Conservation (phyloP, 2,888 invertebrate species). For the Catocala fraxini region DNA sequence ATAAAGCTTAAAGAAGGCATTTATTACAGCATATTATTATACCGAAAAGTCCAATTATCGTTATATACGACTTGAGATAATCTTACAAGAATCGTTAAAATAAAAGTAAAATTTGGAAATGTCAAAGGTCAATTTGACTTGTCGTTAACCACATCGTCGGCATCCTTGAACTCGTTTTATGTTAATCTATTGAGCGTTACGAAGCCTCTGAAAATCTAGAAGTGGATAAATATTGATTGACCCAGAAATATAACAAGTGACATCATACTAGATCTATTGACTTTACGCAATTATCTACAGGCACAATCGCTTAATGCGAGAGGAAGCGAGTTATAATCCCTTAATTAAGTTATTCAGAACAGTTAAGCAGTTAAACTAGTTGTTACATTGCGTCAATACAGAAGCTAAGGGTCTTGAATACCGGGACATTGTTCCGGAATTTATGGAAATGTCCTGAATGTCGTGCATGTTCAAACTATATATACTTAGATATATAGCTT, state of each 20-base stretch:
- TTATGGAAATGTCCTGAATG: constrained; percentile 19
- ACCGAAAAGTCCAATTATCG: constrained; percentile 2
- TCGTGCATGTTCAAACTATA: constrained; percentile 6
- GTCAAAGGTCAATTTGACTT: neutral
- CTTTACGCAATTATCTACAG: neutral
- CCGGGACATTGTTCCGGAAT: constrained; percentile 12
- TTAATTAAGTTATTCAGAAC: constrained; percentile 17
- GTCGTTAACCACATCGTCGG: neutral
- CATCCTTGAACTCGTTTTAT: constrained; percentile 1
- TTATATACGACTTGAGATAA: neutral
- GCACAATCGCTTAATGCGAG: neutral
- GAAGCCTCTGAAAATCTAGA: constrained; percentile 7
- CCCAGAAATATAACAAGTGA: neutral
- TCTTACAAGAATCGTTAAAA: constrained; percentile 7
- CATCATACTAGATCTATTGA: neutral
- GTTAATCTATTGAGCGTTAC: neutral
- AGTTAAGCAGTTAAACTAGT: constrained; percentile 1
- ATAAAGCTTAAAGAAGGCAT: neutral
- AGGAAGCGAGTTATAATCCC: neutral
- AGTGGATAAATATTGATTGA: constrained; percentile 7
- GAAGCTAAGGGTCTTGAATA: constrained; percentile 4
- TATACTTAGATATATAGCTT: neutral
- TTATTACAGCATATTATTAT: neutral
- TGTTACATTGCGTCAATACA: neutral
- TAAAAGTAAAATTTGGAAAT: constrained; percentile 7